Conservation (phyloP, 2,888 invertebrate genomes). For the Andrena bucephala region DNA sequence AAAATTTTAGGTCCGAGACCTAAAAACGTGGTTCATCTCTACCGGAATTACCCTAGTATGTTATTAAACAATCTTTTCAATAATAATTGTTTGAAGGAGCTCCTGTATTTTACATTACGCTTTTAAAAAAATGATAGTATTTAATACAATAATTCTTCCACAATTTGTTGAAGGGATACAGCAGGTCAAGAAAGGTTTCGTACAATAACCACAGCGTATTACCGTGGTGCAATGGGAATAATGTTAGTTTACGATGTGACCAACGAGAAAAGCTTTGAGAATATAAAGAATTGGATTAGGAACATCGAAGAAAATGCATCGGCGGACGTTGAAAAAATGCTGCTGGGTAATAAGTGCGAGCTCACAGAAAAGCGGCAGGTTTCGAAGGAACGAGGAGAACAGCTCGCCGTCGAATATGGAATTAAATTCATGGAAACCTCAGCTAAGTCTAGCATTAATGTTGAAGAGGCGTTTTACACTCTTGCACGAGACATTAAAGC, state of each 20-base stretch:
- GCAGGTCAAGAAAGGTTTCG: constrained; percentile 99
- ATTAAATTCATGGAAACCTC: constrained; percentile 99
- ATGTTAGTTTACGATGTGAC: constrained; percentile 99
- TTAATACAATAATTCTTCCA: constrained; percentile 36
- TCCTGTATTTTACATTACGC: too few relatives aligned
- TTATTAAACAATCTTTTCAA: neutral
- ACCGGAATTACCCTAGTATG: too few relatives aligned
- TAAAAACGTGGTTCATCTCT: too few relatives aligned
- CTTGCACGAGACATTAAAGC: constrained; percentile 98
- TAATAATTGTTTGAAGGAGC: neutral
- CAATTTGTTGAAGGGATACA: constrained; percentile 92
- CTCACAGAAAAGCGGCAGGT: constrained; percentile 97
- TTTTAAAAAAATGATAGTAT: neutral
- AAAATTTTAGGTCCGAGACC: too few relatives aligned
- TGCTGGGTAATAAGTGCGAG: constrained; percentile 99
- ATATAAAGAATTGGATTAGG: constrained; percentile 99
- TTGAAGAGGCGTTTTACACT: constrained; percentile 99
- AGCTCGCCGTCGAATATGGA: constrained; percentile 98
- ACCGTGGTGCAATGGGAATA: constrained; percentile 99
- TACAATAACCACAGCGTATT: constrained; percentile 99
- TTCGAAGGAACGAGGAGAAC: constrained; percentile 98
- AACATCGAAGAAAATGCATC: constrained; percentile 99
- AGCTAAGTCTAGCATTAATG: constrained; percentile 98
- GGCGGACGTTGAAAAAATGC: constrained; percentile 99
- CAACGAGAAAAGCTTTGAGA: constrained; percentile 99